Conservation (phyloP, 2,113 vertebrate genomes). For the Okapia johnstoni region DNA sequence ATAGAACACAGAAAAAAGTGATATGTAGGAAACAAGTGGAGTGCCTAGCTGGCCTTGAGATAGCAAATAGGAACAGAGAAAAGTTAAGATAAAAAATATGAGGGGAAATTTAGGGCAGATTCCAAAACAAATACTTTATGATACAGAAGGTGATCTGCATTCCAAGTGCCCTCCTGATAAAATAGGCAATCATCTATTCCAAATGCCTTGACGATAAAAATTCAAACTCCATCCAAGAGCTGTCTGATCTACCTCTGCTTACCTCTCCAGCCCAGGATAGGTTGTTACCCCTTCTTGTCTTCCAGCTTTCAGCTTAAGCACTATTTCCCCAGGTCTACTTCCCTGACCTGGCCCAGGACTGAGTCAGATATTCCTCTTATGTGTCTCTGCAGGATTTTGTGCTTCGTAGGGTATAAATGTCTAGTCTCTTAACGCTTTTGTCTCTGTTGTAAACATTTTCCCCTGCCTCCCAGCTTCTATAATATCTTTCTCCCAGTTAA, state of each 20-base stretch:
- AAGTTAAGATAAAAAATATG: slow-evolving; percentile 24
- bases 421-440: background rate
- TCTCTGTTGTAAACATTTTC: background rate
- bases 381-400: background rate
- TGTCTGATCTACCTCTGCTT: background rate
- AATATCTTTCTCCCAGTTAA: background rate
- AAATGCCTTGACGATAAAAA: background rate
- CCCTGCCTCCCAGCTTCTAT: background rate
- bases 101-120: background rate
- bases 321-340: background rate
- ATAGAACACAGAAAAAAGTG: background rate
- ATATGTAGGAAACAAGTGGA: background rate
- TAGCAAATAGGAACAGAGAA: background rate
- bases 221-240: background rate
- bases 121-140: background rate
- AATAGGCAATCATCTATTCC: background rate
- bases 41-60: background rate
- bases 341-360: background rate
- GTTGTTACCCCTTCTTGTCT: background rate
- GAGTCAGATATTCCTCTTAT: background rate
- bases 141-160: background rate
- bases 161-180: background rate
- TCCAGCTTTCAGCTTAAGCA: background rate
- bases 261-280: background rate
- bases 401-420: background rate